These are phyloP conservation scores for Pseudachorutes palmiensis DNA, from an alignment of 1,140 invertebrate genomes.

Conservation along the genomic window DNA sequence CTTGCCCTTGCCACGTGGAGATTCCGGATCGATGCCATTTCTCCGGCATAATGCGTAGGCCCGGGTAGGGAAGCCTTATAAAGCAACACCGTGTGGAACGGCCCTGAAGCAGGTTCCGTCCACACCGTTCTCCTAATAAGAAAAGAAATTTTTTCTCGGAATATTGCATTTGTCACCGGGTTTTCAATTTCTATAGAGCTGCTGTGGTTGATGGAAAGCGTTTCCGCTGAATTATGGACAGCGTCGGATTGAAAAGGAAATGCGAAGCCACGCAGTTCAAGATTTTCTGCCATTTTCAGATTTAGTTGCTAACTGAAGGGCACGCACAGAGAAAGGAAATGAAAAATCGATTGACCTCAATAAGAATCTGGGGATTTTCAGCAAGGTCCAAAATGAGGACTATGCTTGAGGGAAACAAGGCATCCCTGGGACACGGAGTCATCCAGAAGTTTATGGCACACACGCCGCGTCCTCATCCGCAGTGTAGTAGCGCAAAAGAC, in stretches of 20 bases:
- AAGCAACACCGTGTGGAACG: no score
- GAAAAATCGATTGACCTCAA: constrained; percentile 12
- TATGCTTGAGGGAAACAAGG: not conserved
- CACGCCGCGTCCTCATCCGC: not conserved
- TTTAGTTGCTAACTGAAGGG: not conserved
- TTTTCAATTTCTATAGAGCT: not conserved
- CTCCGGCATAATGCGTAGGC: not conserved
- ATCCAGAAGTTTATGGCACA: not conserved
- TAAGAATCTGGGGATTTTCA: not conserved
- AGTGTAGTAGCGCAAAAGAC: not conserved
- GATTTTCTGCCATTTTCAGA: not conserved
- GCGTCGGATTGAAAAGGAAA: not conserved
- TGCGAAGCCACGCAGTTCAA: not conserved
- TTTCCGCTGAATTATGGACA: not conserved
- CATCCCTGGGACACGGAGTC: not conserved
- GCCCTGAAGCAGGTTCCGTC: no score
- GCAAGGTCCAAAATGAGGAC: not conserved
- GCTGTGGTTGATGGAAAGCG: not conserved
- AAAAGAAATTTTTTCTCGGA: no score
- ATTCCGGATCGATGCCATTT: not conserved
- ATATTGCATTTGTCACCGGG: no score
- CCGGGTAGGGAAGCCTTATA: no score
- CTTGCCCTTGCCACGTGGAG: constrained; percentile 7
- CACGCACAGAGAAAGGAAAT: not conserved
- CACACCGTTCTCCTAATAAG: no score